A percentile compares a stretch with the other conserved stretches of the same genome.
These are phyloP conservation scores for Hydrotaea cyrtoneurina DNA, from an alignment of 2,888 invertebrate species.

Conservation along the genomic window DNA sequence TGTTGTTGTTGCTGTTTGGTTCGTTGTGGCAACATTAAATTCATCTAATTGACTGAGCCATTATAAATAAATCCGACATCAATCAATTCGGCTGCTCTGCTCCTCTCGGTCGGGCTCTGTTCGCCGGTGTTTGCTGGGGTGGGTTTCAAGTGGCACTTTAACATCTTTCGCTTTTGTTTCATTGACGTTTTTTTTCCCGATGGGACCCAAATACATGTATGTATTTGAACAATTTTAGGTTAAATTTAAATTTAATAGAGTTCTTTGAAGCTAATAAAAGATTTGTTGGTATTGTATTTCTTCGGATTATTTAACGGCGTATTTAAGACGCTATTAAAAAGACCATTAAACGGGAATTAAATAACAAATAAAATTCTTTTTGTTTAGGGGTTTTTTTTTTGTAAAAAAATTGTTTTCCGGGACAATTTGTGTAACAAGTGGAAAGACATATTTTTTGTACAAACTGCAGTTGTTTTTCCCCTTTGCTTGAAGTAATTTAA, in stretches of 20 bases:
- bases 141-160: constrained; percentile 40
- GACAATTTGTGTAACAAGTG: too few relatives aligned
- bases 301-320: constrained; percentile 21
- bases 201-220: background rate
- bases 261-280: constrained; percentile 24
- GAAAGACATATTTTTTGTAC: too few relatives aligned
- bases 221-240: constrained; percentile 3
- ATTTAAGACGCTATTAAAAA: background rate
- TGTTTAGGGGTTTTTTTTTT: too few relatives aligned
- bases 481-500: too few relatives aligned
- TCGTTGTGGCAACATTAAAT: constrained; percentile 44
- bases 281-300: constrained; percentile 18
- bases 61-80: constrained; percentile 52
- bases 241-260: constrained; percentile 34
- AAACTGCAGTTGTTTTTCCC: too few relatives aligned
- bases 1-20: background rate
- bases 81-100: constrained; percentile 24
- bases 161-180: constrained; percentile 24
- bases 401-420: too few relatives aligned
- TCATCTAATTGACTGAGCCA: constrained; percentile 53
- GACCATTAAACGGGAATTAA: too few relatives aligned
- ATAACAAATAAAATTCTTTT: too few relatives aligned
- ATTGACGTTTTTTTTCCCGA: background rate
- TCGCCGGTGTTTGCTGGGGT: background rate
- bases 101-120: background rate